Conservation (phyloP, 1,140 invertebrate genomes). For the Protaetia brevitarsis region DNA sequence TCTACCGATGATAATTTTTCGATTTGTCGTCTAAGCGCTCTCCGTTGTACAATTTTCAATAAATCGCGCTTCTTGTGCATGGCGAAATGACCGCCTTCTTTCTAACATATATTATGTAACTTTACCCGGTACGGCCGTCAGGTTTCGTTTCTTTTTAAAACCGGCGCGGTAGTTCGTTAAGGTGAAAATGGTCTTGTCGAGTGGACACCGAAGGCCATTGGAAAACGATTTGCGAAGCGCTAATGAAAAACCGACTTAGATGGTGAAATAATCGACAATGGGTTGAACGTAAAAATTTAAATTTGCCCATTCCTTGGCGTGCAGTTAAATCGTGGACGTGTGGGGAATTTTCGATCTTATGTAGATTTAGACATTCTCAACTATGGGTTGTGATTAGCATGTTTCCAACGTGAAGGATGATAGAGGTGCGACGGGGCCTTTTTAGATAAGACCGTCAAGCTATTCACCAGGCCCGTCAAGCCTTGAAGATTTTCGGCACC, state of each 20-base stretch:
- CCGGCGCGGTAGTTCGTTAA: not conserved
- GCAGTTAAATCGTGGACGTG: not conserved
- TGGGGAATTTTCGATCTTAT: no score
- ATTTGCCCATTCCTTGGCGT: not conserved
- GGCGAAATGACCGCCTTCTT: conserved; percentile 13
- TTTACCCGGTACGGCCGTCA: not conserved
- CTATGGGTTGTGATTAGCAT: no score
- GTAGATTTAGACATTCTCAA: no score
- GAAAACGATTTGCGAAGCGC: conserved; percentile 11
- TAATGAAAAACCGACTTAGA: conserved; percentile 16
- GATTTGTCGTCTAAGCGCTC: conserved; percentile 13
- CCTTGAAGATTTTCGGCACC: no score
- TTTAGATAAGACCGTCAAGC: no score
- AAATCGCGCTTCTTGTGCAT: conserved; percentile 12
- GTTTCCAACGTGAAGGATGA: no score
- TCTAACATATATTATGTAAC: conserved; percentile 13
- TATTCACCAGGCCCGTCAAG: no score
- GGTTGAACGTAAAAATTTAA: conserved; percentile 13
- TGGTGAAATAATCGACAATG: conserved; percentile 9
- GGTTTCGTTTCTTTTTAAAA: conserved; percentile 4
- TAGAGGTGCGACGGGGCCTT: no score
- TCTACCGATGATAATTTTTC: conserved; percentile 9
- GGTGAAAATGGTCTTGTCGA: conserved; percentile 14
- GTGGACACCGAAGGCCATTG: conserved; percentile 15
- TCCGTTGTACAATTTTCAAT: conserved; percentile 12